Evolutionary conservation across 2,113 vertebrate genomes (phyloP).

Genomic region (Rhabdomys dilectus): DNA sequence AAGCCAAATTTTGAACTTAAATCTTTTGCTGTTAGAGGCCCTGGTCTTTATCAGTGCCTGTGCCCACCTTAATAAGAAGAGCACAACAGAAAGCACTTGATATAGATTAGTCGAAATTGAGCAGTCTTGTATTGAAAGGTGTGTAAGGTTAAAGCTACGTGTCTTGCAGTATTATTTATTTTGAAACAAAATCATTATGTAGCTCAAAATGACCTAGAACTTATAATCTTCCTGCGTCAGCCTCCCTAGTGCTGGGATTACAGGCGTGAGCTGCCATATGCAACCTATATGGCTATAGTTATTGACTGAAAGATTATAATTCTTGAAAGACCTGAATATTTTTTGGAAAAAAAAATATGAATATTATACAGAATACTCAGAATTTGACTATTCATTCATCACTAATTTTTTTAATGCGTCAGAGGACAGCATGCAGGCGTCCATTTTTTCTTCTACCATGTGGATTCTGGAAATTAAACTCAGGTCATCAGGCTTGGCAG

Average conservation of each 20-base stretch:
- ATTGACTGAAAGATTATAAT: slow-evolving; percentile 7
- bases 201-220: background rate
- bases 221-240: background rate
- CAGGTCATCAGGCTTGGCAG: background rate
- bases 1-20: background rate
- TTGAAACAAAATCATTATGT: background rate
- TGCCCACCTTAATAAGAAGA: background rate
- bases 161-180: background rate
- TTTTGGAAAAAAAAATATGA: slow-evolving; percentile 35
- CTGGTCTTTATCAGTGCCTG: background rate
- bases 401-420: background rate
- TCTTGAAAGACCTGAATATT: slow-evolving; percentile 26
- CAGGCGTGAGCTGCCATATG: background rate
- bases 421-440: background rate
- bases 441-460: background rate
- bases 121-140: background rate
- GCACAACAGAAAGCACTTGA: background rate
- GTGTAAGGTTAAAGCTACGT: slow-evolving; percentile 29
- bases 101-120: background rate
- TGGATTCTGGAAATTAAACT: background rate
- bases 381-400: background rate
- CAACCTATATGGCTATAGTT: background rate
- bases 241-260: background rate
- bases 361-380: background rate
- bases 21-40: slow-evolving; percentile 16